Percentiles rank a stretch among this genome's conserved stretches.
Conservation (phyloP, 92 coral and sea anemone species). For the Ricordea florida region DNA sequence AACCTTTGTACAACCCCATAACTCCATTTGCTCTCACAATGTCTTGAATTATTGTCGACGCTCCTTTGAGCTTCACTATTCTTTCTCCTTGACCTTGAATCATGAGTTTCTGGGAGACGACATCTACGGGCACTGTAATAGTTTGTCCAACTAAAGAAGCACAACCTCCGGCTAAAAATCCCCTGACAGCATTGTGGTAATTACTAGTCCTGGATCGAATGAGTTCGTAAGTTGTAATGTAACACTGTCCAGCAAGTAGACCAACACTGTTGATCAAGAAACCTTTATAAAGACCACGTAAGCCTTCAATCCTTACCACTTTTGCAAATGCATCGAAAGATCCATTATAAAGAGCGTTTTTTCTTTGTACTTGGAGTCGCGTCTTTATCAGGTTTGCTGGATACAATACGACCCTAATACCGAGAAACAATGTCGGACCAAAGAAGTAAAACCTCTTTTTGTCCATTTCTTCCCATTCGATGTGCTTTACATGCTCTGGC, state of each 20-base stretch:
- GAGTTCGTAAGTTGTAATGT: slow-evolving; percentile 93
- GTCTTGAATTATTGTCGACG: slow-evolving; percentile 68
- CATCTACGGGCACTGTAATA: slow-evolving; percentile 91
- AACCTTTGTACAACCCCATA: slow-evolving; percentile 85
- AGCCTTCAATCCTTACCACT: slow-evolving; percentile 80
- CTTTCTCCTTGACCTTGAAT: slow-evolving; percentile 81
- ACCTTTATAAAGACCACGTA: slow-evolving; percentile 98
- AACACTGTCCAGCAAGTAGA: slow-evolving; percentile 90
- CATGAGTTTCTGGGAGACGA: slow-evolving; percentile 92
- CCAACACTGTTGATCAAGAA: slow-evolving; percentile 84
- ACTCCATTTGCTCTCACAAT: slow-evolving; percentile 62
- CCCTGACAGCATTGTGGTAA: slow-evolving; percentile 79
- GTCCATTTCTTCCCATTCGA: slow-evolving; percentile 98
- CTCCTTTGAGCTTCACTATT: slow-evolving; percentile 68
- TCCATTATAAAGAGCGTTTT: slow-evolving; percentile 87
- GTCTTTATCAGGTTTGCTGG: slow-evolving; percentile 95
- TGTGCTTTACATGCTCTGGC: slow-evolving; percentile 93
- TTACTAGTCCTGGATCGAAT: slow-evolving; percentile 74
- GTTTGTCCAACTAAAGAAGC: slow-evolving; percentile 95
- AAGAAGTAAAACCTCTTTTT: slow-evolving; percentile 88
- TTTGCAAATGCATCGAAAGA: slow-evolving; percentile 89
- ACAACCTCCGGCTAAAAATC: slow-evolving; percentile 91
- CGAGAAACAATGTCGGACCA: slow-evolving; percentile 91
- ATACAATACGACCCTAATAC: slow-evolving; percentile 84
- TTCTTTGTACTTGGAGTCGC: slow-evolving; percentile 94